These are phyloP conservation scores for Girardinus metallicus DNA, from an alignment of 2,797 vertebrate genomes.

Conservation along the genomic window DNA sequence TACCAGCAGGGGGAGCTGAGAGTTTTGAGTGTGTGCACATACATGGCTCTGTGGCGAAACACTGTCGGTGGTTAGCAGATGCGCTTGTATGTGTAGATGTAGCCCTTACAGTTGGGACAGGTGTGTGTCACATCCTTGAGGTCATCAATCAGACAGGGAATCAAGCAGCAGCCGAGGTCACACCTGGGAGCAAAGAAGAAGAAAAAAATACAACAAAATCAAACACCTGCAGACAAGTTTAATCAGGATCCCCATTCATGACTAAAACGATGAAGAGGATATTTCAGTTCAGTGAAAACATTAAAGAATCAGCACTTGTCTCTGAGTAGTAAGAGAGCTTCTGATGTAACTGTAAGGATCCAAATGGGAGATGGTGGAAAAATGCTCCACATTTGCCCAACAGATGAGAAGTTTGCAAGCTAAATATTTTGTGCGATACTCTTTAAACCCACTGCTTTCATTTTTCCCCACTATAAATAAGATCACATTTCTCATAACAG, in stretches of 20 bases:
- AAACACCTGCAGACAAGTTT: neutral
- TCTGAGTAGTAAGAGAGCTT: neutral
- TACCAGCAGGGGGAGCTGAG: slow-evolving; percentile 63
- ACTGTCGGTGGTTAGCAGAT: slow-evolving; percentile 89
- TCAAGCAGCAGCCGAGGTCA: slow-evolving; percentile 96
- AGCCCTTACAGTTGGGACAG: slow-evolving; percentile 98
- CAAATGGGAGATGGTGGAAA: neutral
- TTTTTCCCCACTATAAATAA: neutral
- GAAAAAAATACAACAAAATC: neutral
- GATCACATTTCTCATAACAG: neutral
- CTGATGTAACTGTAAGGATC: neutral
- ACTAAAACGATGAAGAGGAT: neutral
- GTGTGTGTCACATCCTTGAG: slow-evolving; percentile 99
- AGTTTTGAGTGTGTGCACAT: slow-evolving; percentile 51
- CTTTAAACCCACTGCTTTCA: neutral
- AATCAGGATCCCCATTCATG: neutral
- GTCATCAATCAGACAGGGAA: slow-evolving; percentile 96
- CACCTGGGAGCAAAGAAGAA: slow-evolving; percentile 81
- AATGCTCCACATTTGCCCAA: neutral
- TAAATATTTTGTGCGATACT: neutral
- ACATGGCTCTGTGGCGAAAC: slow-evolving; percentile 61
- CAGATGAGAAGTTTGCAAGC: neutral
- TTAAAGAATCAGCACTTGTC: neutral
- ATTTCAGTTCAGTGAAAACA: neutral
- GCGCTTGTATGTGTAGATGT: slow-evolving; percentile 99